Evolutionary conservation across 2,888 invertebrate species (phyloP).

Genomic region (Strigamia crassipes): DNA sequence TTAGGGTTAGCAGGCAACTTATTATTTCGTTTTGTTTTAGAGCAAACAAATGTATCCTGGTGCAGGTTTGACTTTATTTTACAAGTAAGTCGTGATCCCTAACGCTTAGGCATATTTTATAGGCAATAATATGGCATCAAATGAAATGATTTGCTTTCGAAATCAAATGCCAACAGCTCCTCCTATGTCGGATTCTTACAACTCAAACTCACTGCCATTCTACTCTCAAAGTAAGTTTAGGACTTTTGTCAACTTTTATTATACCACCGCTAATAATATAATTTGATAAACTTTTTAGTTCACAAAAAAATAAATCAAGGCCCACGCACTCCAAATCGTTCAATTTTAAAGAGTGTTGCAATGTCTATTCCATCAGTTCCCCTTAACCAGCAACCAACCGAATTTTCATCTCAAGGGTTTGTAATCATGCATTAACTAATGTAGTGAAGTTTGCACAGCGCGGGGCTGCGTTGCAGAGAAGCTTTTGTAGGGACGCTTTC

Average conservation of each 20-base stretch:
- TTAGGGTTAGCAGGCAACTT: no score
- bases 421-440: neutral
- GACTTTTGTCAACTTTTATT: neutral
- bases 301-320: neutral
- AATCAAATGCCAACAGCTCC: conserved; percentile 35
- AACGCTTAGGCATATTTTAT: neutral
- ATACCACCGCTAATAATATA: neutral
- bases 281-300: neutral
- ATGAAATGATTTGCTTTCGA: neutral
- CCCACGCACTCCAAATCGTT: neutral
- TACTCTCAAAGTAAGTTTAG: conserved; percentile 19
- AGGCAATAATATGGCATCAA: neutral
- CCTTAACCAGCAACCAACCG: neutral
- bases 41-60: neutral
- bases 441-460: neutral
- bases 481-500: no score
- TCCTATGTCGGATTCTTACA: conserved; percentile 16
- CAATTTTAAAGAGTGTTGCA: neutral
- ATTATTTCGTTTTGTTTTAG: neutral
- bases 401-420: conserved; percentile 2
- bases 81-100: neutral
- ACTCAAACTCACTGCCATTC: neutral
- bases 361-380: conserved; percentile 22
- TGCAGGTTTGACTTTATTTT: neutral
- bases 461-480: neutral